A percentile compares a stretch with the other conserved stretches of the same genome.
Conservation (phyloP, 2,888 invertebrate genomes). For the Meiosimyza decipiens region DNA sequence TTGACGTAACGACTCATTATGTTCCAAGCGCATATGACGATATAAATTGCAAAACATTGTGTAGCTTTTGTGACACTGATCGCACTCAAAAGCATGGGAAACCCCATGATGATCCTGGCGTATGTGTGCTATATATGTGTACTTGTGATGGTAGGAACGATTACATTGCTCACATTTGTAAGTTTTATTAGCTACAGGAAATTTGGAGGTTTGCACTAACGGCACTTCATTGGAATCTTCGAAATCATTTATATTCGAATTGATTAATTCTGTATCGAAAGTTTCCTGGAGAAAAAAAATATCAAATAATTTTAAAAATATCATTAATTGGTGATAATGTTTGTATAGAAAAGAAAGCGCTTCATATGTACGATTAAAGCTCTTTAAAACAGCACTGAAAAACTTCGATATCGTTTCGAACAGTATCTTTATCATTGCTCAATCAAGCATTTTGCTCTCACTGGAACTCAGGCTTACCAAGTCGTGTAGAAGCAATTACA, state of each 20-base stretch:
- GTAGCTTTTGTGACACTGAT: conserved; percentile 42
- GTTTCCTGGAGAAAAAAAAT: conserved; percentile 21
- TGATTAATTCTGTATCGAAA: conserved; percentile 16
- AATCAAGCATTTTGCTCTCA: too few species aligned
- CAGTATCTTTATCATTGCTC: too few species aligned
- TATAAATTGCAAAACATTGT: conserved; percentile 43
- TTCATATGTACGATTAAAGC: too few species aligned
- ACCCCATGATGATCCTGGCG: conserved; percentile 42
- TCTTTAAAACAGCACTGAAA: too few species aligned
- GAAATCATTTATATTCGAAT: neutral
- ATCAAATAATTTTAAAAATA: too few species aligned
- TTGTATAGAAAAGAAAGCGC: too few species aligned
- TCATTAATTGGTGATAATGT: too few species aligned
- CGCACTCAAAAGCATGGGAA: conserved; percentile 40
- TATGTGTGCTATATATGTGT: conserved; percentile 43
- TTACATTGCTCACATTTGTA: conserved; percentile 42
- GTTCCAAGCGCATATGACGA: conserved; percentile 43
- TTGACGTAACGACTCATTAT: conserved; percentile 38
- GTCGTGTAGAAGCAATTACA: too few species aligned
- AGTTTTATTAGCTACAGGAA: conserved; percentile 36
- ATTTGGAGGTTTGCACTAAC: neutral
- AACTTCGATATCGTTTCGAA: too few species aligned
- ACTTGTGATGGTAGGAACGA: conserved; percentile 38
- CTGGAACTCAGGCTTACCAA: too few species aligned
- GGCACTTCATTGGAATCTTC: conserved; percentile 11